These are phyloP conservation scores for Lepas anatifera DNA, from an alignment of 2,888 invertebrate genomes.

Conservation along the genomic window DNA sequence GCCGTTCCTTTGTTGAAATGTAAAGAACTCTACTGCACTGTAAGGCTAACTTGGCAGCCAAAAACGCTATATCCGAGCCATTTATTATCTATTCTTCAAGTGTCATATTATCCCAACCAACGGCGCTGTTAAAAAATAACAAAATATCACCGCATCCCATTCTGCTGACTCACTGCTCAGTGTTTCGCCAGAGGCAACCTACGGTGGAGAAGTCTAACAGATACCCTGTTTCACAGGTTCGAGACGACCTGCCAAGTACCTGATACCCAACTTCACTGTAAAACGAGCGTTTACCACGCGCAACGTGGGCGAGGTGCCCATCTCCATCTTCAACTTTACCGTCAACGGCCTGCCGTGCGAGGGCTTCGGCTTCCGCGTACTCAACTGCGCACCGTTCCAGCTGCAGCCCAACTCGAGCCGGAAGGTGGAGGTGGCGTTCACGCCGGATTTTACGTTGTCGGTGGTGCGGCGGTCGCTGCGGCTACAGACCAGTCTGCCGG, in stretches of 20 bases:
- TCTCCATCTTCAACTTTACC: slow-evolving; percentile 53
- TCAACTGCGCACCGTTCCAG: slow-evolving; percentile 58
- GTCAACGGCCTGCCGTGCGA: slow-evolving; percentile 53
- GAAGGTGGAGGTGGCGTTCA: slow-evolving; percentile 73
- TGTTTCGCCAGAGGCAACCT: too few relatives aligned
- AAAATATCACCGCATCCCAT: too few relatives aligned
- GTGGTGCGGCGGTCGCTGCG: slow-evolving; percentile 52
- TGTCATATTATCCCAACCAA: too few relatives aligned
- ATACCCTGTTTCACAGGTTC: slow-evolving; percentile 26
- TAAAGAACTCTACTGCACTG: too few relatives aligned
- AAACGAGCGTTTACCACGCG: slow-evolving; percentile 69
- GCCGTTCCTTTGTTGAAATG: too few relatives aligned
- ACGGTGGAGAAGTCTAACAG: too few relatives aligned
- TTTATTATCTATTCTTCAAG: too few relatives aligned
- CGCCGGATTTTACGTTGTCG: slow-evolving; percentile 72
- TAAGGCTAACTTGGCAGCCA: too few relatives aligned
- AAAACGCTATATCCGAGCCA: too few relatives aligned
- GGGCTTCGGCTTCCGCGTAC: slow-evolving; percentile 64
- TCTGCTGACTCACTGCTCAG: too few relatives aligned
- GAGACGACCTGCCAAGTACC: slow-evolving; percentile 27
- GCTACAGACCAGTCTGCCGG: slow-evolving; percentile 28
- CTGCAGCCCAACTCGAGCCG: slow-evolving; percentile 57
- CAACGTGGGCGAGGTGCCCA: slow-evolving; percentile 83
- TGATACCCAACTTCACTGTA: slow-evolving; percentile 53
- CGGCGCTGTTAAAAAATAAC: too few relatives aligned